Conservation (phyloP, 2,797 vertebrate species). For the Argya squamiceps region DNA sequence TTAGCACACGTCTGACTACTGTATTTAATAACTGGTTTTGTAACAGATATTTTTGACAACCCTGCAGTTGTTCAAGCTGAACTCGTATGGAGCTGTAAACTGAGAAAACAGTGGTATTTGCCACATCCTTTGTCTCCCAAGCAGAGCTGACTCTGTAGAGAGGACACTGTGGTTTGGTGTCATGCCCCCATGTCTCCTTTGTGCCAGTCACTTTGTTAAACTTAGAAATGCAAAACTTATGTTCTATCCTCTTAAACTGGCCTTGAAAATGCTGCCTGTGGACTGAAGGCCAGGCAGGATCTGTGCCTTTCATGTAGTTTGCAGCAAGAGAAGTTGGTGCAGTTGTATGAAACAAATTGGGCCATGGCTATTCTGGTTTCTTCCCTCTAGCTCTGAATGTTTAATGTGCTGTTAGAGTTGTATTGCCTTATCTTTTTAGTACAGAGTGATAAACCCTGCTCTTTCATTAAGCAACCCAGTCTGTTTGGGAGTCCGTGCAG, state of each 20-base stretch:
- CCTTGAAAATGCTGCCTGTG: background rate
- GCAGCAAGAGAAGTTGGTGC: background rate
- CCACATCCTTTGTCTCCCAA: slow-evolving; percentile 10
- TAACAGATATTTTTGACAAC: background rate
- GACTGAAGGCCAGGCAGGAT: background rate
- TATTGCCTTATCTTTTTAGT: slow-evolving; percentile 18
- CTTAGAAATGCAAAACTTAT: background rate
- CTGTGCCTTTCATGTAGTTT: background rate
- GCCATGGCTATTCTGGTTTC: slow-evolving; percentile 11
- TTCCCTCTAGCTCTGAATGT: slow-evolving; percentile 18
- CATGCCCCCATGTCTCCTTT: background rate
- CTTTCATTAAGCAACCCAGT: background rate
- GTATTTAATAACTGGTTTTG: slow-evolving; percentile 33
- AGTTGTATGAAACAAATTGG: background rate
- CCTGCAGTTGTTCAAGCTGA: slow-evolving; percentile 9
- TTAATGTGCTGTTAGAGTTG: slow-evolving; percentile 34
- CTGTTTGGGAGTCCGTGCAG: background rate
- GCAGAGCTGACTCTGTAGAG: background rate
- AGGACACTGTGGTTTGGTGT: background rate
- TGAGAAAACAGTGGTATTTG: background rate
- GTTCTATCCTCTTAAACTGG: background rate
- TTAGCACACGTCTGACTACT: background rate
- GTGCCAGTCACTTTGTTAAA: background rate
- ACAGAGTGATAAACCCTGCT: slow-evolving; percentile 39
- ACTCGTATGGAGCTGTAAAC: background rate